These are phyloP conservation scores for Xiphorhynchus erythropygius DNA, from an alignment of 2,797 vertebrate species.

Conservation along the genomic window DNA sequence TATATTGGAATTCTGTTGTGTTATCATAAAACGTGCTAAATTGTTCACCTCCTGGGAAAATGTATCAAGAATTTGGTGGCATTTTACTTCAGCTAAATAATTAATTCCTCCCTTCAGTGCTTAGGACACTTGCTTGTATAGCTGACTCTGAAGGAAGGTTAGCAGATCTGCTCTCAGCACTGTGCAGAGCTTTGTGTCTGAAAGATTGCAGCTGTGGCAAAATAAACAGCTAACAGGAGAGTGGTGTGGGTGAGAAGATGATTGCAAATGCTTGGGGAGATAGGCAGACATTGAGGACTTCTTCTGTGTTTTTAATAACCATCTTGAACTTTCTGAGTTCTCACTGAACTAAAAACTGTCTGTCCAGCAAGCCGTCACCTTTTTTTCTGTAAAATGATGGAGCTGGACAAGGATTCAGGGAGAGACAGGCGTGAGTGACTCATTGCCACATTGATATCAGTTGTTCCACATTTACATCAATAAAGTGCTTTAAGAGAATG, in stretches of 20 bases:
- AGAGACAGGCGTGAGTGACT: neutral
- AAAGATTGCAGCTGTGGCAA: neutral
- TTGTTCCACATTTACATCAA: neutral
- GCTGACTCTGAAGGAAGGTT: neutral
- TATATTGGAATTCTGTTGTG: neutral
- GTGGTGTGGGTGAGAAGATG: neutral
- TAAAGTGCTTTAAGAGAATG: neutral
- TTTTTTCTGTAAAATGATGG: neutral
- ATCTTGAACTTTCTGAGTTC: neutral
- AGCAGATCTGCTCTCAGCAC: neutral
- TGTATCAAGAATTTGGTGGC: neutral
- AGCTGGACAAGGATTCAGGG: neutral
- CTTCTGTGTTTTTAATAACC: neutral
- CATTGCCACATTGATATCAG: neutral
- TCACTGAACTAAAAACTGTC: neutral
- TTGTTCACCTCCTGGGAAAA: neutral
- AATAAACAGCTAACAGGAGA: neutral
- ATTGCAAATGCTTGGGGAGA: neutral
- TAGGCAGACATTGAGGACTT: neutral
- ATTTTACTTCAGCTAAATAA: constrained; percentile 3
- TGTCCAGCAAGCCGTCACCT: neutral
- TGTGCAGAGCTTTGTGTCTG: neutral
- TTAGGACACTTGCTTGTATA: neutral
- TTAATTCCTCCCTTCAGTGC: neutral
- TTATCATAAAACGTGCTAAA: neutral